These are phyloP conservation scores for Rhombomys opimus DNA, from an alignment of 2,113 vertebrate genomes.

Conservation along the genomic window DNA sequence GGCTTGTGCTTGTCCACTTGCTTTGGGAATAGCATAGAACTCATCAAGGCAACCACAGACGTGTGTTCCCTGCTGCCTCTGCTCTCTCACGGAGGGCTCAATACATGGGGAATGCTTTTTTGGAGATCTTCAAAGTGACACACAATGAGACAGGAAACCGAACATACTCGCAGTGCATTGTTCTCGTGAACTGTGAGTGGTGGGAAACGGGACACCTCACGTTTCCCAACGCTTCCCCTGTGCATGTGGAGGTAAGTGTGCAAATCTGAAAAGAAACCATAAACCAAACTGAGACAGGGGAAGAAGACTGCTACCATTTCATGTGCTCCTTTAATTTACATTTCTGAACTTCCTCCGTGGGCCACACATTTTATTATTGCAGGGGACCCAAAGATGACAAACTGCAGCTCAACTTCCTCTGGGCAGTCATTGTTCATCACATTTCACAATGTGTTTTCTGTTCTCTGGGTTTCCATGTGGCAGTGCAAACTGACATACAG, in stretches of 20 bases:
- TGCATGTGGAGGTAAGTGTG: neutral
- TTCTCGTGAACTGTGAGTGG: neutral
- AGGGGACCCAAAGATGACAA: conserved; percentile 29
- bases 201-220: neutral
- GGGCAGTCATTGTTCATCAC: neutral
- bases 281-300: neutral
- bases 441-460: neutral
- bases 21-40: neutral
- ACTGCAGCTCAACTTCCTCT: conserved; percentile 44
- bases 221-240: neutral
- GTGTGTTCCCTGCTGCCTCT: neutral
- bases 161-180: neutral
- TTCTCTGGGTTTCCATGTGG: neutral
- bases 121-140: neutral
- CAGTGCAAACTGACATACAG: conserved; percentile 1
- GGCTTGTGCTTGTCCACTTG: neutral
- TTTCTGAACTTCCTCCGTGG: conserved; percentile 44
- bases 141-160: neutral
- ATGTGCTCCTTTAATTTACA: neutral
- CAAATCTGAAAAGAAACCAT: conserved; percentile 15
- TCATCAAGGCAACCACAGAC: neutral
- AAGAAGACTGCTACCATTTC: neutral
- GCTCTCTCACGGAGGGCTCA: neutral
- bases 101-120: neutral
- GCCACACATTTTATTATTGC: neutral